phyloP scores from a whole-genome alignment of 2,797 vertebrate species.

The Molossus molossus region DNA sequence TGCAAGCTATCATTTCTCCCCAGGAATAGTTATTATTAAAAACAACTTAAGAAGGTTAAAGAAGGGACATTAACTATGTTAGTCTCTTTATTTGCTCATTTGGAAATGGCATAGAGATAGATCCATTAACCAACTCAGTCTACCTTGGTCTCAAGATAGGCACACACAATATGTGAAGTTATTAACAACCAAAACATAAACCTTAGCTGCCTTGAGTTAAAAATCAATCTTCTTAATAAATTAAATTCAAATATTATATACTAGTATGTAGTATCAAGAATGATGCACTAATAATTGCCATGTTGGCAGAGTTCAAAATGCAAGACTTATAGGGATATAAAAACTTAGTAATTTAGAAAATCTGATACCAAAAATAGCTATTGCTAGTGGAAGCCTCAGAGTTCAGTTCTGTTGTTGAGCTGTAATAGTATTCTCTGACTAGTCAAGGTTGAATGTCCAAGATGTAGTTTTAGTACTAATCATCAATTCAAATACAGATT shows the following conservation, averaged over 20 bases:
- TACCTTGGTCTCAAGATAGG: constrained; percentile 28
- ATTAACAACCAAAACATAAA: constrained; percentile 87
- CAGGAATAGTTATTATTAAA: constrained; percentile 79
- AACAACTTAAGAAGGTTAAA: constrained; percentile 70
- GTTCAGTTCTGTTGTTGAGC: constrained; percentile 77
- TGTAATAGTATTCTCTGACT: constrained; percentile 64
- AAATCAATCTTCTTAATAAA: constrained; percentile 89
- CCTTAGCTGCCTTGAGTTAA: constrained; percentile 86
- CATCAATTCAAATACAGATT: constrained; percentile 57
- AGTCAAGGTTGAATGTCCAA: constrained; percentile 71
- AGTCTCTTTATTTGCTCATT: constrained; percentile 65
- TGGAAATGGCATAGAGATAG: constrained; percentile 59
- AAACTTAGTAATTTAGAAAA: constrained; percentile 84
- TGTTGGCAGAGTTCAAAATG: constrained; percentile 83
- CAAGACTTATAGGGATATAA: constrained; percentile 82
- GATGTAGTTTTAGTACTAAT: constrained; percentile 70
- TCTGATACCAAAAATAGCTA: constrained; percentile 76
- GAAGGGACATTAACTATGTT: constrained; percentile 51
- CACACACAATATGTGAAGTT: constrained; percentile 75
- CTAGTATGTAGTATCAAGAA: constrained; percentile 86
- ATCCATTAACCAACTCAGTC: constrained; percentile 54
- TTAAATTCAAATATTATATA: constrained; percentile 87
- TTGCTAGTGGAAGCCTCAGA: constrained; percentile 61
- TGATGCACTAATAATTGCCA: constrained; percentile 86
- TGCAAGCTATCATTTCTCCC: constrained; percentile 72